Percentiles rank a stretch among this genome's conserved stretches.
phyloP scores from a whole-genome alignment of 2,888 invertebrate genomes.

The Cantharis rufa region DNA sequence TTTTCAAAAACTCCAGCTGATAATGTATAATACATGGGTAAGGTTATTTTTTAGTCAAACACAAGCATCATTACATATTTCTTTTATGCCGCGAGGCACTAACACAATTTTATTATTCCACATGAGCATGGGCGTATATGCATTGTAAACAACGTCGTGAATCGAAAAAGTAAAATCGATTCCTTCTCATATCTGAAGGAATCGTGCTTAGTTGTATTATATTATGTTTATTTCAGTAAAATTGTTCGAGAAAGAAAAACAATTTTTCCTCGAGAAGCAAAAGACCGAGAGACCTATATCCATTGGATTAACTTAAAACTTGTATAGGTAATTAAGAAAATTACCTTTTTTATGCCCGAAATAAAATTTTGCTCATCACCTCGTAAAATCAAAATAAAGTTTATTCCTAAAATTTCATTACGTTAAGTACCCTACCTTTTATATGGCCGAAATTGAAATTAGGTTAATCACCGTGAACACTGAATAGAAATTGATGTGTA shows the following conservation, averaged over 20 bases:
- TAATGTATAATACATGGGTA: constrained; percentile 14
- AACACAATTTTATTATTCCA: constrained; percentile 16
- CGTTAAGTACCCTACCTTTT: not conserved
- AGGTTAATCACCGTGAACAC: not conserved
- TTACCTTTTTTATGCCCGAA: not conserved
- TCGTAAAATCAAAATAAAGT: not conserved
- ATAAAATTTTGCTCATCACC: not conserved
- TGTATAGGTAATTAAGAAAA: not conserved
- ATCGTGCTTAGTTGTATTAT: not conserved
- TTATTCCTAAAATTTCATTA: not conserved
- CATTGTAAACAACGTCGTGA: constrained; percentile 2
- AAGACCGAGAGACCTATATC: no score
- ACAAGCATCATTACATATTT: constrained; percentile 23
- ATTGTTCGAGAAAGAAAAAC: not conserved
- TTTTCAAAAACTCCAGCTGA: not conserved
- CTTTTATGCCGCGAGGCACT: constrained; percentile 14
- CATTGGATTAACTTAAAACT: not conserved
- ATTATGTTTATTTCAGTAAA: not conserved
- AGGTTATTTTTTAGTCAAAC: constrained; percentile 23
- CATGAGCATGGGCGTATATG: constrained; percentile 6
- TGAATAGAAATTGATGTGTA: not conserved
- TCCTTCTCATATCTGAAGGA: not conserved
- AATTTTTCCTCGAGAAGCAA: not conserved
- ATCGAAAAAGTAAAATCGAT: not conserved
- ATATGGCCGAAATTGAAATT: not conserved